Evolutionary conservation across 2,888 invertebrate genomes (phyloP), one percentile per base, ranked within the genome.

Genomic region (Hyposoter didymator): DNA sequence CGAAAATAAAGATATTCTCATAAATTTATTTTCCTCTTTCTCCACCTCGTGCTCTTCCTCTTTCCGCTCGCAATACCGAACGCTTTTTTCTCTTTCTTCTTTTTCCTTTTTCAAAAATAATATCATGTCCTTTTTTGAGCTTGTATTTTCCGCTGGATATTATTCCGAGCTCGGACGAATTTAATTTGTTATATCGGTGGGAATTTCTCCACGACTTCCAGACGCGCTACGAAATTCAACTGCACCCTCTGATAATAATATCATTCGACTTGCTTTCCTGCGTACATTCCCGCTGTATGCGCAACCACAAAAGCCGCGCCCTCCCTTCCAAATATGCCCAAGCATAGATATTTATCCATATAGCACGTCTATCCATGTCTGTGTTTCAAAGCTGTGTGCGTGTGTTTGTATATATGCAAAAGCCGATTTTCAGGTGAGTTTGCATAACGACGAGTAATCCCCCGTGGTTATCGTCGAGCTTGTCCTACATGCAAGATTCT

Each of bases 361-460:
- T n/a, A 12, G 43, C 7, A 19, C 12, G 43, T 7, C 43, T 67
- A 10, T 22, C 12, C 22, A 22, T 59, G 55, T 10, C 22, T 43
- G 43, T n/a, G n/a, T n/a, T 43, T 67, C 67, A 14, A 12, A 67
- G 70, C 64, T 66, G 52, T 62, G 62, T 28, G 74, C 78, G 22
- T 35, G 35, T 6, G 45, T 59, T 0, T 39, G 35, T 35, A 39
- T 39, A 28, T 59, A 59, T 59, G 59, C 28, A 59, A 59, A 59
- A 75, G 62, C 52, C 82, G 75, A 75, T 82, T 82, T 82, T 43
- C 82, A 76, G 69, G 39, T 39, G 76, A 78, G 82, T 78, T 82
- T 82, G 76, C 76, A 82, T 82, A 82, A 82, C 82, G 76, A 78
- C 72, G 70, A 76, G 76, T 78, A 82, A 82, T 78, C 82, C 82